Percentiles rank a stretch among this genome's conserved stretches.
Evolutionary conservation across 2,113 vertebrate genomes (phyloP).

Genomic region (Eidolon helvum): DNA sequence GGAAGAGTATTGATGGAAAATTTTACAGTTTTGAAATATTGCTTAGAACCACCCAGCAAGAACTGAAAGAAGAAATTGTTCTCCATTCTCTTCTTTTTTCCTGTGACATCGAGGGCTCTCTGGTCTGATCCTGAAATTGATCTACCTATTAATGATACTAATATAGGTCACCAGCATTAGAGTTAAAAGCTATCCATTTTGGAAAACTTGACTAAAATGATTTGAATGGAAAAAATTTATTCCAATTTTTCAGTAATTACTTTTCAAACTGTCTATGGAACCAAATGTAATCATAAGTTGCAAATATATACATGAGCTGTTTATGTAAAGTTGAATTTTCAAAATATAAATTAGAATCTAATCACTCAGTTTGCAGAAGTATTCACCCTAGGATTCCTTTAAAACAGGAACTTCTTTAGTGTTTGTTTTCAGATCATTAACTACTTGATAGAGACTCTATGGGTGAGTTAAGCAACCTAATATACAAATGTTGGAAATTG

Average conservation of each 20-base stretch:
- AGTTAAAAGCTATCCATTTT: not conserved
- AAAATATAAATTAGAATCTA: conserved; percentile 23
- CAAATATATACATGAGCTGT: not conserved
- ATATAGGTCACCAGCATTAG: not conserved
- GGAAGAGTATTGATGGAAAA: not conserved
- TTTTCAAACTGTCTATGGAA: not conserved
- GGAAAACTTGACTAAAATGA: not conserved
- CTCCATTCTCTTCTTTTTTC: not conserved
- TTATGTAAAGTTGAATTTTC: conserved; percentile 26
- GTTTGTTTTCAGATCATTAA: conserved; percentile 52
- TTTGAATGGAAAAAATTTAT: not conserved
- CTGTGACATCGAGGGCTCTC: not conserved
- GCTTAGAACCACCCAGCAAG: not conserved
- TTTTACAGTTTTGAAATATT: not conserved
- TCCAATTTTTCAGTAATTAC: not conserved
- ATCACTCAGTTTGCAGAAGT: conserved; percentile 12
- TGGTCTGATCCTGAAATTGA: not conserved
- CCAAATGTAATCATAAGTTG: not conserved
- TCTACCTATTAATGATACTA: not conserved
- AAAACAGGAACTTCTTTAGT: conserved; percentile 23
- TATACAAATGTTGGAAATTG: conserved; percentile 29
- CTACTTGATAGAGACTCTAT: conserved; percentile 38
- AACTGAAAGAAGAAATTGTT: not conserved
- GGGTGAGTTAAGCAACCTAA: not conserved
- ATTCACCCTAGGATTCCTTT: conserved; percentile 25